A percentile compares a stretch with the other conserved stretches of the same genome.
Conservation (phyloP, 1,140 invertebrate species). For the Apis florea region DNA sequence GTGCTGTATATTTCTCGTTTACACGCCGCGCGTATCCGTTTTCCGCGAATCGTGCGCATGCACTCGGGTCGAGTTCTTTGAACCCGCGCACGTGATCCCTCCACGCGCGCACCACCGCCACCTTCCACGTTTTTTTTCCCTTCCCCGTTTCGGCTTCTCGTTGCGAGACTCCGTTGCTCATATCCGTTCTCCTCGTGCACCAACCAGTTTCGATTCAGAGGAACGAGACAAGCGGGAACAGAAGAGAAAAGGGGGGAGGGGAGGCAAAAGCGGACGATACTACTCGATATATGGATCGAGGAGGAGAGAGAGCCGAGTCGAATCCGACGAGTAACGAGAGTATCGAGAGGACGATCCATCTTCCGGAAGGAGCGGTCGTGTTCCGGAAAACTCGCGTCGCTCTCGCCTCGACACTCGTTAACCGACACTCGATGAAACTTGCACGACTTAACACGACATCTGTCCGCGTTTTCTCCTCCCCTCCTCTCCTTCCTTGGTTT, state of each 20-base stretch:
- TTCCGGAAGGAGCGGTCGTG: not conserved
- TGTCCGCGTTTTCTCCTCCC: not conserved
- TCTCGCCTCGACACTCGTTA: slow-evolving; percentile 36
- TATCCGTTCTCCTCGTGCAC: slow-evolving; percentile 2
- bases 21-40: slow-evolving; percentile 19
- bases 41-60: slow-evolving; percentile 14
- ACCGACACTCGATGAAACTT: slow-evolving; percentile 37
- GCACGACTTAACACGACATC: slow-evolving; percentile 14
- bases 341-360: slow-evolving; percentile 20
- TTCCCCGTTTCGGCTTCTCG: not conserved
- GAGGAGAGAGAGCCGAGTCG: not conserved
- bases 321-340: slow-evolving; percentile 42
- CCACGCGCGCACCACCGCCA: not conserved
- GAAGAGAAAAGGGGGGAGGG: too few species aligned
- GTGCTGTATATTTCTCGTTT: slow-evolving; percentile 35
- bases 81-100: slow-evolving; percentile 19
- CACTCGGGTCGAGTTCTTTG: slow-evolving; percentile 37
- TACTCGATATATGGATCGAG: not conserved
- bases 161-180: not conserved
- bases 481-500: too few species aligned
- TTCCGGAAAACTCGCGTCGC: slow-evolving; percentile 11
- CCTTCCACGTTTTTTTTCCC: not conserved
- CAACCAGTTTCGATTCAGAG: not conserved
- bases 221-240: not conserved
- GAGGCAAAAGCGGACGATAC: not conserved